phyloP scores from a whole-genome alignment of 2,797 vertebrate genomes.

The Pangasius sanitwongsei region DNA sequence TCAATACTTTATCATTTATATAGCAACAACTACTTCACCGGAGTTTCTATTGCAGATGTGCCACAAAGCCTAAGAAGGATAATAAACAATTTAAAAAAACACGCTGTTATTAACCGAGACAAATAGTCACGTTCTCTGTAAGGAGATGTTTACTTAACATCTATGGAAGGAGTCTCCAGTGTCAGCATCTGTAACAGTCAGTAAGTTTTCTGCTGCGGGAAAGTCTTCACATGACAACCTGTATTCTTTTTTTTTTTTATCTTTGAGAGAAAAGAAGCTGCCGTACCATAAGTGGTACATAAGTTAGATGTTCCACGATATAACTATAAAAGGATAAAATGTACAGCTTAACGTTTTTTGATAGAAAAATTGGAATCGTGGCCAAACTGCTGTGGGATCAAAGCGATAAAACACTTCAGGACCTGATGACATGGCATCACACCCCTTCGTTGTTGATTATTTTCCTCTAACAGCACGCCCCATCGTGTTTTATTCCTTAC shows the following conservation, averaged over 20 bases:
- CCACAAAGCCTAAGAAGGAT: background rate
- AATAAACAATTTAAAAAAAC: background rate
- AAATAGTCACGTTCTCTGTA: background rate
- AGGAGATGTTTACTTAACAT: background rate
- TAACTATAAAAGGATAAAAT: background rate
- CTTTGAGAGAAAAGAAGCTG: background rate
- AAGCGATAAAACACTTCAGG: background rate
- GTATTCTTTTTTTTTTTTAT: background rate
- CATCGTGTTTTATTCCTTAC: background rate
- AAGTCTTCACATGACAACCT: no score
- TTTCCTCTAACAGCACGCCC: background rate
- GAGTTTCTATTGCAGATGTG: background rate
- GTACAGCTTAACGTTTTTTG: background rate
- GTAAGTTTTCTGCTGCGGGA: no score
- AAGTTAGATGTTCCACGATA: background rate
- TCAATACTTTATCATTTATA: background rate
- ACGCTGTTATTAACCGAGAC: no score
- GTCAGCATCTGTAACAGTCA: no score
- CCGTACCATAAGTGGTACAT: background rate
- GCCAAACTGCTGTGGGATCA: background rate
- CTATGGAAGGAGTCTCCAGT: background rate
- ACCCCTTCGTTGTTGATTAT: background rate
- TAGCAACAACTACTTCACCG: background rate
- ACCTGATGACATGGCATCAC: background rate
- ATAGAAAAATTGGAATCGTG: background rate